Evolutionary conservation across 2,113 vertebrate species (phyloP).

Genomic region (Hypanus sabinus): DNA sequence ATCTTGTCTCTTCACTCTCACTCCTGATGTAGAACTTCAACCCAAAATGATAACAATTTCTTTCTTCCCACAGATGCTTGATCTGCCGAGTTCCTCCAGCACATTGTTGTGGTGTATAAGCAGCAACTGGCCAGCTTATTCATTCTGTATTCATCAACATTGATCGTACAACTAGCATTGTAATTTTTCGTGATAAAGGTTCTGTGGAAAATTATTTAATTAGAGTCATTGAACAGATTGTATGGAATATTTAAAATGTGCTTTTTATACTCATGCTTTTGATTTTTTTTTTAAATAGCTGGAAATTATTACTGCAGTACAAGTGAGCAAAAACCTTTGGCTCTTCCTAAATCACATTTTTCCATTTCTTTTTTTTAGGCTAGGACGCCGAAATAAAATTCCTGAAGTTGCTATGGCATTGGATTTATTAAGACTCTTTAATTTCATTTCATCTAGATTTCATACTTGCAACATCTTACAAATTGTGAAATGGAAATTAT

Average conservation of each 20-base stretch:
- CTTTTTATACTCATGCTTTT: background rate
- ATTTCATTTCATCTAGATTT: constrained; percentile 39
- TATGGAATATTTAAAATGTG: background rate
- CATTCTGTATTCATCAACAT: no score
- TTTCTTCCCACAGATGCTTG: no score
- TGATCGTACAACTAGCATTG: no score
- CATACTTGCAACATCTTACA: constrained; percentile 35
- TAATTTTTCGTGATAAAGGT: background rate
- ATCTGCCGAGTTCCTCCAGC: no score
- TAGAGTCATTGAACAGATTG: background rate
- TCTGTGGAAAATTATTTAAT: background rate
- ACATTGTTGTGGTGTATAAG: no score
- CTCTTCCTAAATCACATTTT: background rate
- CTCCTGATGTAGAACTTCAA: no score
- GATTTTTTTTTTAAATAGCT: background rate
- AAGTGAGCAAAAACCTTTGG: background rate
- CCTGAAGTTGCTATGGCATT: constrained; percentile 41
- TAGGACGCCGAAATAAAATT: background rate
- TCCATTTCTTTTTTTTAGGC: background rate
- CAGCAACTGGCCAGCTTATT: background rate
- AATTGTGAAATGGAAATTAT: background rate
- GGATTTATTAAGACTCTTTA: constrained; percentile 46
- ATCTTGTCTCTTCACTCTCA: no score
- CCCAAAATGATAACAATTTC: no score
- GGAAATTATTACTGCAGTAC: background rate